phyloP scores from a whole-genome alignment of 2,797 vertebrate species.

The Loris lydekkerianus region DNA sequence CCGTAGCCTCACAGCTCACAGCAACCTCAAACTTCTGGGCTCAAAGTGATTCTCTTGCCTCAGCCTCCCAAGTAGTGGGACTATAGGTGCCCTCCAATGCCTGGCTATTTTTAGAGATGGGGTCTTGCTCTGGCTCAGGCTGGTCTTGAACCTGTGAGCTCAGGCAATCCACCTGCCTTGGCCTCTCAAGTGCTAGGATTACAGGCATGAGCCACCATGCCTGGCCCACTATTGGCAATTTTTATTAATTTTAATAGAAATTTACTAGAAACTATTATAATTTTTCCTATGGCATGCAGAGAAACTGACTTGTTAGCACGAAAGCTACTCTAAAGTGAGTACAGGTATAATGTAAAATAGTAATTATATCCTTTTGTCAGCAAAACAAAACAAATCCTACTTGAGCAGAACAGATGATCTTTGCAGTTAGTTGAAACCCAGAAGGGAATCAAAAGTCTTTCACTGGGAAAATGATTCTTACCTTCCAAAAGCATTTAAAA shows the following conservation, averaged over 20 bases:
- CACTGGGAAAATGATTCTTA: conserved; percentile 79
- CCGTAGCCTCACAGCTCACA: too few relatives aligned
- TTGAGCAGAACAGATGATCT: neutral
- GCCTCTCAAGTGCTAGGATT: too few relatives aligned
- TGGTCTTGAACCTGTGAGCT: too few relatives aligned
- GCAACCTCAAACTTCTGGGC: too few relatives aligned
- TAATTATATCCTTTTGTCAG: neutral
- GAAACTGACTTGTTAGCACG: neutral
- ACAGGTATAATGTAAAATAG: neutral
- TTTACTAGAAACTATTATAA: neutral
- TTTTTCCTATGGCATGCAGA: neutral
- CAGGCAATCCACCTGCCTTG: too few relatives aligned
- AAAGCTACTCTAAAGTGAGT: neutral
- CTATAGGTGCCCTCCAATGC: too few relatives aligned
- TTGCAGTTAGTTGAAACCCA: neutral
- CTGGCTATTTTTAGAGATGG: too few relatives aligned
- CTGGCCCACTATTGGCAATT: neutral
- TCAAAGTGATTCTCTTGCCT: too few relatives aligned
- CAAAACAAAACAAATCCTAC: neutral
- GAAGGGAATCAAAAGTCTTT: neutral
- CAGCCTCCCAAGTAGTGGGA: too few relatives aligned
- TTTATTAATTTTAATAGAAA: neutral
- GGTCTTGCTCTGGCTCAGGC: too few relatives aligned
- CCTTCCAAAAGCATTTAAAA: conserved; percentile 96
- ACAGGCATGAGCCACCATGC: too few relatives aligned